Conservation (phyloP, 2,113 vertebrate species). For the Vanacampus margaritifer region DNA sequence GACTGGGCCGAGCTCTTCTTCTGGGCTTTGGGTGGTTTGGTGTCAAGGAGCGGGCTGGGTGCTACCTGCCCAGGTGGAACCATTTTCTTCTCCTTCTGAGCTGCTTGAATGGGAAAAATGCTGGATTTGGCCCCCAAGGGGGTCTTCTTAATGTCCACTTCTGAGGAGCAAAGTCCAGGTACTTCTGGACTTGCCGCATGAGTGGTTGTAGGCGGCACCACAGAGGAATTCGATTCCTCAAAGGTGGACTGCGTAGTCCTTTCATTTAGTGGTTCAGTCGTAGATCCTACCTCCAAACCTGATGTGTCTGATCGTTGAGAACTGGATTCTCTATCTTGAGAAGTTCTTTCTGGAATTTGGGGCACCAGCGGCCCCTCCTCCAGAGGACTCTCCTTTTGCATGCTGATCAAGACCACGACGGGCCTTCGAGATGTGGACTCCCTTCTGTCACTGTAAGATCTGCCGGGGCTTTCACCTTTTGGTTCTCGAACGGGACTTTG, state of each 20-base stretch:
- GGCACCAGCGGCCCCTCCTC: constrained; percentile 55
- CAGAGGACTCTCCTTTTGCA: constrained; percentile 71
- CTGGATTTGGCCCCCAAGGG: constrained; percentile 28
- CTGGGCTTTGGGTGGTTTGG: constrained; percentile 64
- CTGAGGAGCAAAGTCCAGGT: constrained; percentile 21
- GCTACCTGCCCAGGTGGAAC: constrained; percentile 16
- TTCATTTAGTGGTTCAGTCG: neutral
- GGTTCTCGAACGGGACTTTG: constrained; percentile 60
- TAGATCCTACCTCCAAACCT: constrained; percentile 28
- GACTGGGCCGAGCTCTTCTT: constrained; percentile 69
- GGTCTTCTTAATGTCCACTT: constrained; percentile 53
- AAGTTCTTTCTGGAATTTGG: constrained; percentile 36
- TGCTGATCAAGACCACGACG: constrained; percentile 74
- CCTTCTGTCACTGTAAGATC: constrained; percentile 40
- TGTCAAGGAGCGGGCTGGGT: constrained; percentile 68
- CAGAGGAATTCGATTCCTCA: constrained; percentile 2
- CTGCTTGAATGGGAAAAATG: neutral
- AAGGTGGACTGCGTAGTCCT: neutral
- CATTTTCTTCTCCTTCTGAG: constrained; percentile 27
- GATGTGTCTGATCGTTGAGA: constrained; percentile 1
- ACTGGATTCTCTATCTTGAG: constrained; percentile 27
- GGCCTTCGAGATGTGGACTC: constrained; percentile 61
- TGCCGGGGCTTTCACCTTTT: constrained; percentile 45
- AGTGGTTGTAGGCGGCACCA: neutral
- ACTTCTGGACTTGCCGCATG: neutral